Conservation (phyloP, 2,797 vertebrate species). For the Adelosebastes latens region DNA sequence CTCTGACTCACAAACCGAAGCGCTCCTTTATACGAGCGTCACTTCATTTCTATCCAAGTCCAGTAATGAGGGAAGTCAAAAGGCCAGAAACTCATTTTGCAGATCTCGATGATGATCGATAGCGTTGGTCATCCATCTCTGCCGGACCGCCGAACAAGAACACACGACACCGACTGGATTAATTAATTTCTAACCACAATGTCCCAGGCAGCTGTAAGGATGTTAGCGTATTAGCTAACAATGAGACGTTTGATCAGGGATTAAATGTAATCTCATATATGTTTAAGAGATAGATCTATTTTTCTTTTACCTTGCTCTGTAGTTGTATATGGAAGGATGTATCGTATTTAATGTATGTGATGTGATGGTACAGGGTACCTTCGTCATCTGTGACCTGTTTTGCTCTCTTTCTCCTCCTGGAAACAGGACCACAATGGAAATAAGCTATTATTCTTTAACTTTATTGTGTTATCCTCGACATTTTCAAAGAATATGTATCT, state of each 20-base stretch:
- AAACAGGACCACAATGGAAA: too few species aligned
- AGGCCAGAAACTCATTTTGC: not conserved
- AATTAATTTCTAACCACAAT: not conserved
- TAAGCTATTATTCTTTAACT: too few species aligned
- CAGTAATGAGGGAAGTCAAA: not conserved
- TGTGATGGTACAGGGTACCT: not conserved
- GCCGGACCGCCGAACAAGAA: not conserved
- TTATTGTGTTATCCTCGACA: too few species aligned
- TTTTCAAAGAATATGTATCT: too few species aligned
- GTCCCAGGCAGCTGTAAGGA: not conserved
- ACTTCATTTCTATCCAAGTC: conserved; percentile 2
- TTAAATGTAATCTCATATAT: too few species aligned
- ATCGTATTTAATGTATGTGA: not conserved
- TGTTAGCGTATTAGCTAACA: not conserved
- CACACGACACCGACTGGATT: not conserved
- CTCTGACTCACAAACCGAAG: not conserved
- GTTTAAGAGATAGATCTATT: too few species aligned
- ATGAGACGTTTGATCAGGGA: not conserved
- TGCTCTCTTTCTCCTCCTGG: not conserved
- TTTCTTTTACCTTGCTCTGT: too few species aligned
- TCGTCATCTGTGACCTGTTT: not conserved
- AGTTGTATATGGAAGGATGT: not conserved
- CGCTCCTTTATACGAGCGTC: not conserved
- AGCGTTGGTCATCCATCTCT: not conserved
- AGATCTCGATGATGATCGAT: not conserved